Evolutionary conservation across 2,888 invertebrate species (phyloP), one percentile per base, ranked within the genome.

Genomic region (Thecocarcelia acutangulata): DNA sequence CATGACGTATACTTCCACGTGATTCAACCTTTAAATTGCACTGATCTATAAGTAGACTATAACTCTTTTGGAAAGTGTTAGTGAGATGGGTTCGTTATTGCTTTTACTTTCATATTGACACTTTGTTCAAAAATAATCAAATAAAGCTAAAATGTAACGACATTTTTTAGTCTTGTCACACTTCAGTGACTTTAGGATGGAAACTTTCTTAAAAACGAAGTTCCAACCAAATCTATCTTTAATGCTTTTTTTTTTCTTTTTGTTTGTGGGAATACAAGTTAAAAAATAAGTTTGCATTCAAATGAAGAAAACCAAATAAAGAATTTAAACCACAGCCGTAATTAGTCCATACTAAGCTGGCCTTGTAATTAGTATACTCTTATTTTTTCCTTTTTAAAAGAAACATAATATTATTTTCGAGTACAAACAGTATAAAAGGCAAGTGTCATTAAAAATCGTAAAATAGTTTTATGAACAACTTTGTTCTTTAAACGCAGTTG

Each of bases 281-380:
- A 12, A n/a, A 48, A 17, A 48, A 54, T 17, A 15, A 33, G 52
- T 33, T 50, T 64, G 24, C 64, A 69, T 69, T 48, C 33, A n/a
- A 33, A 61, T 24, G 15, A 52, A 50, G 19, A 61, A 77, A 56
- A 77, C 9, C 8, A 48, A 28, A 58, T 75, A 52, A 40, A 66
- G 54, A 64, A 78, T 70, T 74, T 64, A 70, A 59, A 82, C 78
- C 78, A 70, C 78, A 82, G 69, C 66, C 13, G 33, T 59, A 37
- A 61, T 50, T 48, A 72, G 13, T 33, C 40, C 15, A 21, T 37
- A 59, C 56, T 56, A 12, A 46, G 48, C 5, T 59, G 44, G 4
- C 28, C 44, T 46, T 72, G 63, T 76, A 73, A 74, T 75, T 78
- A 78, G 59, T 48, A 46, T 9, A 66, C 58, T 82, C 69, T 66